These are phyloP conservation scores for Hyposoter didymator DNA, from an alignment of 2,888 invertebrate genomes.

Conservation along the genomic window DNA sequence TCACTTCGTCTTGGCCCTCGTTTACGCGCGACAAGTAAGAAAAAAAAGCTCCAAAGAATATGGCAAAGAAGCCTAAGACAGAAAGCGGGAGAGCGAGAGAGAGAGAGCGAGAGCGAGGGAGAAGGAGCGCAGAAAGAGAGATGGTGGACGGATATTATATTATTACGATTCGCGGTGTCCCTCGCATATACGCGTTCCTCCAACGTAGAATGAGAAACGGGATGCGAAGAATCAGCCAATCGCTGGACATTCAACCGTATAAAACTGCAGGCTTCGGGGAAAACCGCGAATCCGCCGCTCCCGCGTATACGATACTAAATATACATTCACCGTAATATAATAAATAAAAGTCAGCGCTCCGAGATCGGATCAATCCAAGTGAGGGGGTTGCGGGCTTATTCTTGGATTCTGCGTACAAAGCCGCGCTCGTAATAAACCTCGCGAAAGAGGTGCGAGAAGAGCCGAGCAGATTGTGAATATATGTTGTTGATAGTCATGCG, in stretches of 20 bases:
- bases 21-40: slow-evolving; percentile 61
- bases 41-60: slow-evolving; percentile 62
- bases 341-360: slow-evolving; percentile 60
- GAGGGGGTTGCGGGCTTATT: slow-evolving; percentile 46
- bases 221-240: slow-evolving; percentile 63
- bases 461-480: slow-evolving; percentile 34
- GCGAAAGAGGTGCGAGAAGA: slow-evolving; percentile 49
- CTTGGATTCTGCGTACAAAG: slow-evolving; percentile 53
- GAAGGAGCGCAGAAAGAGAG: slow-evolving; percentile 26
- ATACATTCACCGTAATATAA: slow-evolving; percentile 52
- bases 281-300: slow-evolving; percentile 61
- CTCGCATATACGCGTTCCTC: slow-evolving; percentile 56
- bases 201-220: slow-evolving; percentile 58
- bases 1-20: slow-evolving; percentile 57
- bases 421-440: slow-evolving; percentile 16
- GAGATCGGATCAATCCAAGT: slow-evolving; percentile 70
- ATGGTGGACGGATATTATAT: slow-evolving; percentile 69
- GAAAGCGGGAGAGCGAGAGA: slow-evolving; percentile 42
- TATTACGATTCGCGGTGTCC: slow-evolving; percentile 70
- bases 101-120: slow-evolving; percentile 44
- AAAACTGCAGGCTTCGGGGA: slow-evolving; percentile 60
- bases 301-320: slow-evolving; percentile 35
- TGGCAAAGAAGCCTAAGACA: slow-evolving; percentile 65
- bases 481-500: slow-evolving; percentile 48
- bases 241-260: slow-evolving; percentile 59